These are phyloP conservation scores for Aeoliscus strigatus DNA, from an alignment of 2,797 vertebrate species.

Conservation along the genomic window DNA sequence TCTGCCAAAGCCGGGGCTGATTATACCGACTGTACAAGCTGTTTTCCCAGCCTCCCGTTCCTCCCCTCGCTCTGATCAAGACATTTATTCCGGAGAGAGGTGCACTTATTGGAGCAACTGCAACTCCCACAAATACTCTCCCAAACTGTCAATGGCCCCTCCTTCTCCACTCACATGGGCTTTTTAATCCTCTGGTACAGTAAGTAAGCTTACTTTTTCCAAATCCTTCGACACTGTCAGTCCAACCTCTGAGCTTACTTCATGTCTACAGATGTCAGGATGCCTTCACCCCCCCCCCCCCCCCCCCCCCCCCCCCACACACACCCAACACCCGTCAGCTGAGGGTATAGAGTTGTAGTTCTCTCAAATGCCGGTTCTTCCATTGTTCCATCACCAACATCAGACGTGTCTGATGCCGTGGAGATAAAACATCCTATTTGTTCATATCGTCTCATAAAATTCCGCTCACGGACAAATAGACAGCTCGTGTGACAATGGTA, in stretches of 20 bases:
- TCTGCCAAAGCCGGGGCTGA: constrained; percentile 53
- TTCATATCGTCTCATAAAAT: too few relatives aligned
- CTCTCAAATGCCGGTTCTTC: not conserved
- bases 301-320: too few relatives aligned
- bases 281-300: too few relatives aligned
- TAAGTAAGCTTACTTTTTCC: constrained; percentile 11
- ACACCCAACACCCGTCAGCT: too few relatives aligned
- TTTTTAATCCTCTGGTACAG: constrained; percentile 14
- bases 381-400: constrained; percentile 2
- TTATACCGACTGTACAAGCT: constrained; percentile 60
- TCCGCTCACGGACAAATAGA: too few relatives aligned
- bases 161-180: not conserved
- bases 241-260: constrained; percentile 8
- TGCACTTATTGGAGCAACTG: constrained; percentile 21
- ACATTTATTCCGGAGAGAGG: constrained; percentile 43
- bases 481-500: too few relatives aligned
- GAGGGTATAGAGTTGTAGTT: not conserved
- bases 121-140: constrained; percentile 10
- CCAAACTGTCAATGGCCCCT: constrained; percentile 9
- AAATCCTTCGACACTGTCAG: constrained; percentile 26
- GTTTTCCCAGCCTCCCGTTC: constrained; percentile 62
- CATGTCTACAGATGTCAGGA: constrained; percentile 15
- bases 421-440: too few relatives aligned
- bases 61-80: constrained; percentile 54
- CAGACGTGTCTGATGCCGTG: constrained; percentile 13